Evolutionary conservation across 1,140 invertebrate genomes (phyloP).

Genomic region (Bombus huntii): DNA sequence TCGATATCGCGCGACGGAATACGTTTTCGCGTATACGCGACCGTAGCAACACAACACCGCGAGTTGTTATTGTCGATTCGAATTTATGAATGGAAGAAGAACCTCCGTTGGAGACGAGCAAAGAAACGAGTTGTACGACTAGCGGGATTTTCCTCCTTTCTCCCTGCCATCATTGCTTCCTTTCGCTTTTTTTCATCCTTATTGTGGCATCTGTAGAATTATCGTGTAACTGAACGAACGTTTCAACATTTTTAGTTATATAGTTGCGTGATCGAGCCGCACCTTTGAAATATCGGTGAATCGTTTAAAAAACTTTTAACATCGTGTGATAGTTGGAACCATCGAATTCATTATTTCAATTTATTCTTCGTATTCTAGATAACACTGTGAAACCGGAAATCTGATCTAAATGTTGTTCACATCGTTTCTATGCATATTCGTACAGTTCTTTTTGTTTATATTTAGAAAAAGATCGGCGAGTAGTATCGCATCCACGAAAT

Average conservation of each 20-base stretch:
- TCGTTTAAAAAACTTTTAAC: not conserved
- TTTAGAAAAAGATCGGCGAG: not conserved
- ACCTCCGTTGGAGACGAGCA: not conserved
- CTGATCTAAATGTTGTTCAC: not conserved
- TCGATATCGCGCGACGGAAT: not conserved
- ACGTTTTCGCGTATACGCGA: not conserved
- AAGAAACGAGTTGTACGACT: not conserved
- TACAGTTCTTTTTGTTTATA: not conserved
- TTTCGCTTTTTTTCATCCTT: not conserved
- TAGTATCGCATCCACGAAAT: not conserved
- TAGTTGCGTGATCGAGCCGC: not conserved
- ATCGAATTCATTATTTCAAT: not conserved
- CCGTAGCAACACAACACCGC: not conserved
- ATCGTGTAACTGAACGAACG: not conserved
- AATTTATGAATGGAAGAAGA: constrained; percentile 33
- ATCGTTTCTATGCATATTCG: not conserved
- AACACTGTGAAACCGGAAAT: not conserved
- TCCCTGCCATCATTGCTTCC: not conserved
- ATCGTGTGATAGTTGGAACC: not conserved
- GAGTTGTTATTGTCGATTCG: not conserved
- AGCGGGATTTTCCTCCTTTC: constrained; percentile 28
- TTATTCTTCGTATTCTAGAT: not conserved
- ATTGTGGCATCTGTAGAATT: not conserved
- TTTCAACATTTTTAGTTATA: not conserved
- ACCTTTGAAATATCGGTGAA: not conserved